phyloP scores from a whole-genome alignment of 1,140 invertebrate genomes.

The Ephestia elutella region DNA sequence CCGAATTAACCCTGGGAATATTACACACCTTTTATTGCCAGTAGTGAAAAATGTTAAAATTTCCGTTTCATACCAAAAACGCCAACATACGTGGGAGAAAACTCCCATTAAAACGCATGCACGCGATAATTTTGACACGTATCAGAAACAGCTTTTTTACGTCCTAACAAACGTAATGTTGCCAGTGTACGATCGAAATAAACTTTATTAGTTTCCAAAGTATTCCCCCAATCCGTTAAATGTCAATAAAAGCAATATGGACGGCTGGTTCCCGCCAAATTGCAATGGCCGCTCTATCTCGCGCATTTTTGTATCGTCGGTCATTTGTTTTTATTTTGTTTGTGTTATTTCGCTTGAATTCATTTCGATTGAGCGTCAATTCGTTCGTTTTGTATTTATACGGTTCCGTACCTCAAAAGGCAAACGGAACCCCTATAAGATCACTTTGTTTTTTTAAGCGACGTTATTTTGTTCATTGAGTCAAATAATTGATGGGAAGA shows the following conservation, averaged over 20 bases:
- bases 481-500: no score
- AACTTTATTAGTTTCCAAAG: slow-evolving; percentile 2
- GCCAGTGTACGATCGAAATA: not conserved
- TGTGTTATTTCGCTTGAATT: not conserved
- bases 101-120: no score
- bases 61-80: no score
- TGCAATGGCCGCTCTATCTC: not conserved
- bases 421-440: no score
- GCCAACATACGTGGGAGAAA: no score
- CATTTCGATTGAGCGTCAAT: not conserved
- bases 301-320: slow-evolving; percentile 1
- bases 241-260: slow-evolving; percentile 3
- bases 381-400: not conserved
- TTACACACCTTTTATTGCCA: no score
- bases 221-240: not conserved
- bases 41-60: no score
- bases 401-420: no score
- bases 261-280: not conserved
- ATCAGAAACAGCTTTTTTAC: not conserved
- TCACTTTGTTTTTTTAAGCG: no score
- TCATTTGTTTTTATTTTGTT: slow-evolving; percentile 5
- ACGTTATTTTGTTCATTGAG: no score
- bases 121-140: not conserved
- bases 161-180: not conserved
- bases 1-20: no score